Evolutionary conservation across 2,888 invertebrate species (phyloP).

Genomic region (Leucophenga maculata): DNA sequence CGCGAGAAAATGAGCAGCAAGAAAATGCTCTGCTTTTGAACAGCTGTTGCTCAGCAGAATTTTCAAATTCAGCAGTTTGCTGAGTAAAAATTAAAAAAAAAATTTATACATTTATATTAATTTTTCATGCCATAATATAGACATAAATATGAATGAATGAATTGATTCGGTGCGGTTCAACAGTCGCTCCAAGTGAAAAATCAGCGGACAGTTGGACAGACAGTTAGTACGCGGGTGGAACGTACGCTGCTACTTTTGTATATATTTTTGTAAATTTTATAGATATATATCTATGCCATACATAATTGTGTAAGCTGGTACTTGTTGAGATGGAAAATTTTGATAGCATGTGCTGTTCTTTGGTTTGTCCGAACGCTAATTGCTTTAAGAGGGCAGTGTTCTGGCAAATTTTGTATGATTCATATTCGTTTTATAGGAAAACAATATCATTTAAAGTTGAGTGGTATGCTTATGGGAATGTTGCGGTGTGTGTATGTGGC

Average conservation of each 20-base stretch:
- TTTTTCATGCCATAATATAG: conserved; percentile 42
- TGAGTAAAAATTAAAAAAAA: not conserved
- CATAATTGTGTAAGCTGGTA: no score
- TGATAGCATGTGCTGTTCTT: no score
- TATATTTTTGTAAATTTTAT: no score
- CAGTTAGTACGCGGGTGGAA: not conserved
- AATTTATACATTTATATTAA: conserved; percentile 38
- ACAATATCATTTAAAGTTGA: no score
- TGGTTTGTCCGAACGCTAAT: no score
- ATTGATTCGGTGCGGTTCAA: conserved; percentile 6
- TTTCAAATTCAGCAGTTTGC: not conserved
- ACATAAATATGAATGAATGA: conserved; percentile 58
- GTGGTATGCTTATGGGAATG: no score
- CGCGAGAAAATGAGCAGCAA: not conserved
- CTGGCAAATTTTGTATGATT: no score
- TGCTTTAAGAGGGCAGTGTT: no score
- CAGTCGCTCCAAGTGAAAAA: conserved; percentile 17
- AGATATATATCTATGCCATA: conserved; percentile 20
- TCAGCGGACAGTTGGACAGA: not conserved
- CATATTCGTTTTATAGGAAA: no score
- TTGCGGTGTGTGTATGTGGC: no score
- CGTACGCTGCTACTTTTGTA: not conserved
- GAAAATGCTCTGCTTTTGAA: conserved; percentile 29
- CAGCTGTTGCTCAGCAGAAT: conserved; percentile 53
- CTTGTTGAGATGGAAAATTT: no score